Evolutionary conservation across 2,113 vertebrate genomes (phyloP).

Genomic region (Eudyptes chrysolophus): DNA sequence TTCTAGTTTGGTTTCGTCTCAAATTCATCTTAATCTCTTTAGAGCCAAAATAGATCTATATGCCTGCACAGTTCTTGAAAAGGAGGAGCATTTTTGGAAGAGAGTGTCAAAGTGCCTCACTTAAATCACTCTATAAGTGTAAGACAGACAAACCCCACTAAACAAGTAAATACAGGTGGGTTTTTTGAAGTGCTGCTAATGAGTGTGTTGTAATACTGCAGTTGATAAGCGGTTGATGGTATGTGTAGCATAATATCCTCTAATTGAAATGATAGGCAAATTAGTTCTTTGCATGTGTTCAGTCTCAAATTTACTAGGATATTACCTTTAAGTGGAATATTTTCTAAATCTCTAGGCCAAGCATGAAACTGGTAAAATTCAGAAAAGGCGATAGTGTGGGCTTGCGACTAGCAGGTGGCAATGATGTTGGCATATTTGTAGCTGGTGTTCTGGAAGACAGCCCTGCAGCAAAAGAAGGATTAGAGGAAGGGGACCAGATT

Average conservation of each 20-base stretch:
- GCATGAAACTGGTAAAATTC: slow-evolving; percentile 99
- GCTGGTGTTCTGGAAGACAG: slow-evolving; percentile 97
- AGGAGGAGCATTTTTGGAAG: background rate
- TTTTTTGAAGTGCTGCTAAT: background rate
- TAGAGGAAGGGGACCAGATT: slow-evolving; percentile 99
- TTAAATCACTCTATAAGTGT: background rate
- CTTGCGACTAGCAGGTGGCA: slow-evolving; percentile 95
- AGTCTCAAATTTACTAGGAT: background rate
- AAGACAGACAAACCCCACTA: background rate
- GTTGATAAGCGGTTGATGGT: background rate
- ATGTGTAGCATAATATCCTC: background rate
- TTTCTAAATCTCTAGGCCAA: slow-evolving; percentile 82
- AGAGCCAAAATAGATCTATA: background rate
- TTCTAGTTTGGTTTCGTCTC: background rate
- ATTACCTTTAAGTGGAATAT: background rate
- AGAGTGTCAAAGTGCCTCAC: background rate
- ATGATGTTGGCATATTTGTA: slow-evolving; percentile 98
- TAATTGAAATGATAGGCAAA: background rate
- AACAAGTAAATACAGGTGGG: background rate
- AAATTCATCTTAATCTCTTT: background rate
- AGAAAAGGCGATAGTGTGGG: slow-evolving; percentile 98
- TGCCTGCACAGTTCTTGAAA: background rate
- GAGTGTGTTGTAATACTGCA: background rate
- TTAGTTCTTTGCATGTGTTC: background rate
- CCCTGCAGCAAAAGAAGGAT: slow-evolving; percentile 96